A percentile compares a stretch with the other conserved stretches of the same genome.
These are phyloP conservation scores for Amorpha juglandis DNA, from an alignment of 2,888 invertebrate species.

Conservation along the genomic window DNA sequence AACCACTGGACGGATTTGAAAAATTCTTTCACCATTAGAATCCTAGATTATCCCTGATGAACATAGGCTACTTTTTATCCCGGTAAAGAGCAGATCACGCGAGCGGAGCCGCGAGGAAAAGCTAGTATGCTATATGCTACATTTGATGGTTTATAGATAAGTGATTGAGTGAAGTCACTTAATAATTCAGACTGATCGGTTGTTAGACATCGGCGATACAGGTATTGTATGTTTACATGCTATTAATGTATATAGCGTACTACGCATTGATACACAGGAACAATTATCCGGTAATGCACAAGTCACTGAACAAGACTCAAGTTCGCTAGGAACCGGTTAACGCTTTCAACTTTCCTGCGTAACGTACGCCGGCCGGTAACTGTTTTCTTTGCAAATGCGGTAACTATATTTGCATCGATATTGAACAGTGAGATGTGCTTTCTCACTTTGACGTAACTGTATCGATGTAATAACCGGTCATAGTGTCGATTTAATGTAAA, in stretches of 20 bases:
- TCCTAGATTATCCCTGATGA: too few species aligned
- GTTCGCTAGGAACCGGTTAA: constrained; percentile 64
- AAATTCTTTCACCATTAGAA: too few species aligned
- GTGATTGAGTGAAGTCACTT: not conserved
- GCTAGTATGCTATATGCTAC: not conserved
- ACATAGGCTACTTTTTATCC: too few species aligned
- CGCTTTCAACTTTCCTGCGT: constrained; percentile 76
- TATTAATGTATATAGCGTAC: not conserved
- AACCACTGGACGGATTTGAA: too few species aligned
- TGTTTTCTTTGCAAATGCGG: constrained; percentile 65
- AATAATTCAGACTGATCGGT: too few species aligned
- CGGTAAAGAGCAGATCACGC: too few species aligned
- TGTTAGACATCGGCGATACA: too few species aligned
- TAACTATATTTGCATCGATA: constrained; percentile 60
- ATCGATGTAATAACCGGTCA: constrained; percentile 11
- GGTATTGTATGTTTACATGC: too few species aligned
- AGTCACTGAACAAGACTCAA: constrained; percentile 40
- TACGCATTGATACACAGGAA: not conserved
- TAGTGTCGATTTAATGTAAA: not conserved
- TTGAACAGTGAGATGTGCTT: constrained; percentile 4
- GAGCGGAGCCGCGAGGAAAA: too few species aligned
- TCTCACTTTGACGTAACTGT: constrained; percentile 19
- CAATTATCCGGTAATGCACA: not conserved
- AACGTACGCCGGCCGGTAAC: constrained; percentile 52
- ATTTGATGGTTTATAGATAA: not conserved